Evolutionary conservation across 2,888 invertebrate genomes (phyloP), one percentile per base, ranked within the genome.

Genomic region (Eugnorisma glareosa): DNA sequence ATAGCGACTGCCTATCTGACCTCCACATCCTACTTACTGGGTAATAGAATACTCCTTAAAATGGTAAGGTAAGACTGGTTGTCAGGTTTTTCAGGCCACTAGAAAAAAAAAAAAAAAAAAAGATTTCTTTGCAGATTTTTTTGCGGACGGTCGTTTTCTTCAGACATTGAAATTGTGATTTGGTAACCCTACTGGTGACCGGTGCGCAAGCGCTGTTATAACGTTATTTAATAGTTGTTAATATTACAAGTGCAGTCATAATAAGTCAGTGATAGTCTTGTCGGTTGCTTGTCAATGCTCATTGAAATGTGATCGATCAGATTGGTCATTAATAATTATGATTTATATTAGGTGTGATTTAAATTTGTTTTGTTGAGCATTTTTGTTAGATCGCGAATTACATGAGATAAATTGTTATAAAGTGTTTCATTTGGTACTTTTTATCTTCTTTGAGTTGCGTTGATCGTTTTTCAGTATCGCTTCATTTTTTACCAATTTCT

Each of bases 141-240:
- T 57, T 24, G 51, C 10, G 10, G 24, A 24, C 10, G 24, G 24
- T 54, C 2, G 15, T 31, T 59, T 37, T 64, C 24, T 37, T 67
- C 61, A n/a, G 63, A 15, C n/a, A 35, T 40, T 7, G 0, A n/a
- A 40, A 18, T 31, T 59, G 31, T 8, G 18, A 59, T 76, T 69
- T 59, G 61, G 59, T 59, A 31, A 61, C 70, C 61, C 61, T 57
- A 69, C 43, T 45, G 11, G 59, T 48, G 64, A 79, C 85, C 76
- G 81, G 57, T 70, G 51, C n/a, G 61, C 57, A 35, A 10, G 48
- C 59, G 61, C 31, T 37, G 57, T 57, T 76, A 70, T 31, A 67
- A 79, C 40, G 67, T 81, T 83, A 80, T 68, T 66, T 81, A 85
- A 83, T 68, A 70, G 59, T 21, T 35, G 75, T 28, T 79, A 64